These are phyloP conservation scores for Clarias gariepinus DNA, from an alignment of 2,113 vertebrate species.

Conservation along the genomic window DNA sequence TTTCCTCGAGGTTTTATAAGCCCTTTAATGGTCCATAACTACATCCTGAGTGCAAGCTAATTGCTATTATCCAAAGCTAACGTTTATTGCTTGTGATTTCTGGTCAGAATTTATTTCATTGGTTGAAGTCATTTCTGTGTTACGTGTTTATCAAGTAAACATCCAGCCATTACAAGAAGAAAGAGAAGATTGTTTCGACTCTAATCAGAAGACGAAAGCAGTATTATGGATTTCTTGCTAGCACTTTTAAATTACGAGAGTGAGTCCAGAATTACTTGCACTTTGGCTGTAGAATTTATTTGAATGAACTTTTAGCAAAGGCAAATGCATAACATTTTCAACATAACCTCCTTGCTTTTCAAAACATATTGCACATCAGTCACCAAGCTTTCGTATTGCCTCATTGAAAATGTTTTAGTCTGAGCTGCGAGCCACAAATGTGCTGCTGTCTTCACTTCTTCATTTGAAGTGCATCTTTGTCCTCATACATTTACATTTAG, in stretches of 20 bases:
- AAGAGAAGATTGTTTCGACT: not conserved
- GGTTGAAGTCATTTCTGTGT: not conserved
- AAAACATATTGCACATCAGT: too few species aligned
- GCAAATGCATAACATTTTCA: too few species aligned
- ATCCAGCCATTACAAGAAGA: not conserved
- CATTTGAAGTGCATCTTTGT: too few species aligned
- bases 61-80: slow-evolving; percentile 42
- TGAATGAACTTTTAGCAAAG: too few species aligned
- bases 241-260: not conserved
- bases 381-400: too few species aligned
- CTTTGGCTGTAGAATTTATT: too few species aligned
- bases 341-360: too few species aligned
- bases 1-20: slow-evolving; percentile 65
- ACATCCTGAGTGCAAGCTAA: slow-evolving; percentile 45
- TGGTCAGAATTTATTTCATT: slow-evolving; percentile 19
- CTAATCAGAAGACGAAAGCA: not conserved
- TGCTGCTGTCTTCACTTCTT: too few species aligned
- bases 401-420: too few species aligned
- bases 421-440: too few species aligned
- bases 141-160: not conserved
- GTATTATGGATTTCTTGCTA: not conserved
- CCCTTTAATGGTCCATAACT: slow-evolving; percentile 52
- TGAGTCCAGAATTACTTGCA: too few species aligned
- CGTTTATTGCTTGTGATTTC: slow-evolving; percentile 36
- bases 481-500: too few species aligned